phyloP scores from a whole-genome alignment of 1,140 invertebrate species.

The Spodoptera litura region DNA sequence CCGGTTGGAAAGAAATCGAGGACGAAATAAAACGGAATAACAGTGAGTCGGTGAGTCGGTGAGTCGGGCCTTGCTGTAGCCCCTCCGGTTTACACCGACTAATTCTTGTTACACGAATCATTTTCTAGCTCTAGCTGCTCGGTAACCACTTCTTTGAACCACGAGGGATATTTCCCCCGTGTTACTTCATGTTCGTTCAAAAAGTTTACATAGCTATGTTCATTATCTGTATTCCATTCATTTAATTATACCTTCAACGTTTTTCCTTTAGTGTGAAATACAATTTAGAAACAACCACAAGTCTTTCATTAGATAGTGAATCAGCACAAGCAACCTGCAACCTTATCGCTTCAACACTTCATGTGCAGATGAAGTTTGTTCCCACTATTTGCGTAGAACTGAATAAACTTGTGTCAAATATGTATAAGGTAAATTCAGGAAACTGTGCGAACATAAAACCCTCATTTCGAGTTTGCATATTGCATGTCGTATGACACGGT shows the following conservation, averaged over 20 bases:
- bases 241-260: too few species aligned
- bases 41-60: background rate
- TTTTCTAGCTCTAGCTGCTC: conserved; percentile 14
- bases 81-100: conserved; percentile 25
- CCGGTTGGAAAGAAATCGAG: background rate
- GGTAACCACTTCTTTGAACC: background rate
- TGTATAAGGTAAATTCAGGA: too few species aligned
- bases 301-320: too few species aligned
- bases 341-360: too few species aligned
- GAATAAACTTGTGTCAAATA: too few species aligned
- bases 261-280: too few species aligned
- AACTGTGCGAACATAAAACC: background rate
- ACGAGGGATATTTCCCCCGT: background rate
- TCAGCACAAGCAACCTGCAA: too few species aligned
- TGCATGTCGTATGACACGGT: background rate
- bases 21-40: conserved; percentile 22
- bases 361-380: background rate
- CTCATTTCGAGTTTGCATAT: background rate
- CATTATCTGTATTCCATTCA: too few species aligned
- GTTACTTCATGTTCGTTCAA: too few species aligned
- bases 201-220: too few species aligned
- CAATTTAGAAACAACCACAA: too few species aligned
- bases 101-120: conserved; percentile 41
- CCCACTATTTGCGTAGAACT: too few species aligned
- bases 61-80: background rate